A percentile compares a stretch with the other conserved stretches of the same genome.
These are phyloP conservation scores for Amblyteles armatorius DNA, from an alignment of 2,888 invertebrate genomes.

Conservation along the genomic window DNA sequence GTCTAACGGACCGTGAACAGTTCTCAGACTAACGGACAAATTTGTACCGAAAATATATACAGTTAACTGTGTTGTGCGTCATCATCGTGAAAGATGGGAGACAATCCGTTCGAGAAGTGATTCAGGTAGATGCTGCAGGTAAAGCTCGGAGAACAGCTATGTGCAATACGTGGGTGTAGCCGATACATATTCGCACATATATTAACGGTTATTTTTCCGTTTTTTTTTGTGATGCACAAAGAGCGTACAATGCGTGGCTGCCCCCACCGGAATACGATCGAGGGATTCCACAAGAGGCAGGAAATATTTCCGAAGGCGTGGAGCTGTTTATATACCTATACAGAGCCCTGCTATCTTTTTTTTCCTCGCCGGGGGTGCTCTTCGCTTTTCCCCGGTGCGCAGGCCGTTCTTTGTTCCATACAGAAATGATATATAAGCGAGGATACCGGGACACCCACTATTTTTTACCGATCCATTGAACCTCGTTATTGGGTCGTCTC, in stretches of 20 bases:
- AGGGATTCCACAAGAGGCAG: slow-evolving; percentile 51
- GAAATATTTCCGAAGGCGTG: slow-evolving; percentile 59
- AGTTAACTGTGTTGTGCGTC: slow-evolving; percentile 24
- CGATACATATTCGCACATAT: slow-evolving; percentile 49
- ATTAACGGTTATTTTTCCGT: slow-evolving; percentile 44
- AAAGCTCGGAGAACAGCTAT: not conserved
- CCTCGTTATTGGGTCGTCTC: slow-evolving; percentile 68
- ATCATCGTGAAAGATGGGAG: not conserved
- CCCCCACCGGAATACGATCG: slow-evolving; percentile 34
- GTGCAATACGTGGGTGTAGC: slow-evolving; percentile 7
- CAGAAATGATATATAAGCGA: slow-evolving; percentile 23
- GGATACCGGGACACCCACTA: slow-evolving; percentile 56
- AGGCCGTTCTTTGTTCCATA: slow-evolving; percentile 53
- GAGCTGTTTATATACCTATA: slow-evolving; percentile 4
- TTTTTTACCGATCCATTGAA: slow-evolving; percentile 63
- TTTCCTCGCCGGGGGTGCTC: slow-evolving; percentile 45
- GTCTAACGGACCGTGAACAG: not conserved
- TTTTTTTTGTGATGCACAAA: slow-evolving; percentile 37
- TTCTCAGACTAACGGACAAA: not conserved
- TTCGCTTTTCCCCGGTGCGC: slow-evolving; percentile 30
- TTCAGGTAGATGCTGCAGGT: not conserved
- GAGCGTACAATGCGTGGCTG: slow-evolving; percentile 30
- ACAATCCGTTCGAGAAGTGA: slow-evolving; percentile 13
- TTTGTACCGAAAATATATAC: slow-evolving; percentile 38
- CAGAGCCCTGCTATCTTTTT: slow-evolving; percentile 55